Base-by-base conservation (phyloP, 2,888 invertebrate genomes). In the Bruchidius siliquastri region DNA sequence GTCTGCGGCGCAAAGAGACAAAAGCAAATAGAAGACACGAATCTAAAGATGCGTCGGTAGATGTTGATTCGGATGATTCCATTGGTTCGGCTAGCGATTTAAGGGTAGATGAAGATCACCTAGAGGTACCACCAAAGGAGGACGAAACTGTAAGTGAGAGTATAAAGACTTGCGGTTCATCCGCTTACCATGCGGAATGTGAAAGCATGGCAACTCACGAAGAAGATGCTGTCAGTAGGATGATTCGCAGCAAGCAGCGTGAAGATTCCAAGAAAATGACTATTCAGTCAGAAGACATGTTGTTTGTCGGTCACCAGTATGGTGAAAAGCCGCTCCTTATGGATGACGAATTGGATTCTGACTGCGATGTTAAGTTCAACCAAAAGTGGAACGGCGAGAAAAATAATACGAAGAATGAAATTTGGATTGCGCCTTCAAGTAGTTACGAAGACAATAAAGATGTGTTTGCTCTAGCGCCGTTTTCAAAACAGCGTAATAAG, bases 271-370 rank as follows among this genome's bases (percentile, higher is more conserved):
- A 86, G 76, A 87, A 86, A 77, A 86, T 77, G 20, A 86, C 75
- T 10, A 77, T 79, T 4, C 76, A 76, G 32, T 77, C 77, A 69
- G 90, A 89, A 69, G 90, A 89, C 81, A 88, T 91, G 70, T 86
- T 91, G 30, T 91, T 93, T 76, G 90, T 93, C 6, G 91, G 93
- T 0, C 93, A 93, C 83, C 92, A 92, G 79, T 93, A 93, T 80
- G 94, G 94, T 0, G 93, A 93, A 76, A 90, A 90, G 78, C 94
- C 94, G 0, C 85, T 95, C 67, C 84, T 95, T 3, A 88, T 94
- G 73, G 94, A 94, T 81, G 94, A 94, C 83, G 94, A 94, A 81
- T 85, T 94, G n/a, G 92, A 92, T 79, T 90, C 90, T 0, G 91
- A 91, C 22, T 88, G 87, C 49, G 88, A 86, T 21, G 84, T 79